These are phyloP conservation scores for Spialia ferax DNA, from an alignment of 2,888 invertebrate genomes.

Conservation along the genomic window DNA sequence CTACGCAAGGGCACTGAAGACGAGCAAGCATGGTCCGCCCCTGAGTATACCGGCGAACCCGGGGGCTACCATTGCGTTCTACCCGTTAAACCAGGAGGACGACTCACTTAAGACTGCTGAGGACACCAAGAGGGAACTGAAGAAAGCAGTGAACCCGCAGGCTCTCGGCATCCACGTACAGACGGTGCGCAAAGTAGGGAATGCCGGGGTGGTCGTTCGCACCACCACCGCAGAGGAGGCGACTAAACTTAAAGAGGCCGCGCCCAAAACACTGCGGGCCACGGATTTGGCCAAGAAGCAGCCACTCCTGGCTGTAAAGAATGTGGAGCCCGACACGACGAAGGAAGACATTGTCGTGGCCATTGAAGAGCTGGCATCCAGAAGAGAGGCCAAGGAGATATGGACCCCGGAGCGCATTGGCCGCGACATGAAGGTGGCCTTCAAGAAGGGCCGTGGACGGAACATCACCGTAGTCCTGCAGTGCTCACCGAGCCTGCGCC, in stretches of 20 bases:
- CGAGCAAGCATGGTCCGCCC: neutral
- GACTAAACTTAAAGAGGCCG: neutral
- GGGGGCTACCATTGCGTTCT: neutral
- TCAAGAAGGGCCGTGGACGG: neutral
- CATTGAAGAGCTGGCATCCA: neutral
- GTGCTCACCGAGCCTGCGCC: neutral
- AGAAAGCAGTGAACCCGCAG: neutral
- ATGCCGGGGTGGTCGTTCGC: slow-evolving; percentile 7
- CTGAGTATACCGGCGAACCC: neutral
- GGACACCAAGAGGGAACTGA: slow-evolving; percentile 9
- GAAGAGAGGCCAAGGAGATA: neutral
- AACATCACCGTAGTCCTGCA: neutral
- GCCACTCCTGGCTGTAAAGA: neutral
- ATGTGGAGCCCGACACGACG: neutral
- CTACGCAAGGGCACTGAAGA: too few relatives aligned
- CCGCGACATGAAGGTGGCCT: slow-evolving; percentile 2
- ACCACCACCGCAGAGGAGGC: slow-evolving; percentile 9
- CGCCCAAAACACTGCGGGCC: neutral
- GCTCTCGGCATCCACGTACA: neutral
- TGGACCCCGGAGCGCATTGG: neutral
- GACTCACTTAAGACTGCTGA: neutral
- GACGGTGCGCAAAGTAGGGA: slow-evolving; percentile 6
- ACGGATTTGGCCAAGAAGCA: neutral
- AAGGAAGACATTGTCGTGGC: neutral
- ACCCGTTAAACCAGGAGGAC: neutral